Base-by-base conservation (phyloP, 2,888 invertebrate genomes). In the Caenorhabditis becei region DNA sequence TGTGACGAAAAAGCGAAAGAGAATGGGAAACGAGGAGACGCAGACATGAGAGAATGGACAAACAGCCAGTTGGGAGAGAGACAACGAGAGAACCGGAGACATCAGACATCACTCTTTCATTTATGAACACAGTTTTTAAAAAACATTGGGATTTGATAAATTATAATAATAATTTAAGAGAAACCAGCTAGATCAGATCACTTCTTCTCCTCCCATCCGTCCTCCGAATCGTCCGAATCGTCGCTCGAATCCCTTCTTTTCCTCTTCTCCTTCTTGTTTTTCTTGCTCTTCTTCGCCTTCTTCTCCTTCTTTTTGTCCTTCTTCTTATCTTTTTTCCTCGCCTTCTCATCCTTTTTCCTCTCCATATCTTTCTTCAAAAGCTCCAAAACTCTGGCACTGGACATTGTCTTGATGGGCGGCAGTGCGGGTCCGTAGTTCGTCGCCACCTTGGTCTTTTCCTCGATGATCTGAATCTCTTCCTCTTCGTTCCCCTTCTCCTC, bases 361-460 rank as follows among this genome's bases (percentile, higher is more conserved):
- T 41, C 16, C 24, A 86, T 54, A 61, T 82, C 84, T n/a, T 84
- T 83, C 53, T 86, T 58, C 20, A 85, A 61, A 66, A 80, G 79
- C 49, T 82, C 69, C 18, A 87, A 56, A 1, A 83, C 83, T 23
- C 78, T 71, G 26, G 77, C 72, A 10, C 77, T 77, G 0, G 83
- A 61, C 18, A 80, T 10, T 3, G 59, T 37, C 23, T 24, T 41
- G 20, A 41, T 8, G 1, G 71, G 71, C 18, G 71, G 71, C 2
- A 54, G 37, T 24, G 54, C 20, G 4, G 77, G 77, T 1, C 67
- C 66, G 32, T 51, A 62, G 2, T 47, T 32, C 37, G 61, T 26
- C 0, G 44, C 20, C 24, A 58, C 77, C 44, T 44, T 63, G 0
- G 54, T 49, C 4, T 14, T 18, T 32, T 72, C 67, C 16, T 69